Conservation (phyloP, 2,888 invertebrate species). For the Siphlonurus alternatus region DNA sequence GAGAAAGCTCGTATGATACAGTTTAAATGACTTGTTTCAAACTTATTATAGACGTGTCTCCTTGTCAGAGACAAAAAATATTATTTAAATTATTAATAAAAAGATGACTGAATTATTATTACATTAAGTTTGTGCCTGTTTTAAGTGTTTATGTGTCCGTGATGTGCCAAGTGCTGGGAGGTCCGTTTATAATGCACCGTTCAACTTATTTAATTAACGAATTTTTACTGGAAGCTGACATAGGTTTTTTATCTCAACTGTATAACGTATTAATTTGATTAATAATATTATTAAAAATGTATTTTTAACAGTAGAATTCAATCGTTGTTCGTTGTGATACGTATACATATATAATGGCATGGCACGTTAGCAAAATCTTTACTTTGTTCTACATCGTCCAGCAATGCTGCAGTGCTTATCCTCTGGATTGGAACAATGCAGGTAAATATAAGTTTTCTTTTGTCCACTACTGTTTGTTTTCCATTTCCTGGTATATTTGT, state of each 20-base stretch:
- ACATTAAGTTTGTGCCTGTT: background rate
- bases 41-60: background rate
- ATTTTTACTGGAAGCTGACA: background rate
- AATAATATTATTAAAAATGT: too few species aligned
- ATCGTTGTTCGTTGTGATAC: background rate
- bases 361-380: background rate
- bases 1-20: background rate
- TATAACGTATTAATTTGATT: background rate
- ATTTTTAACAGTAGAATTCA: background rate
- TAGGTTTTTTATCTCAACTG: background rate
- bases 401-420: background rate
- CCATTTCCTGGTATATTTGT: too few species aligned
- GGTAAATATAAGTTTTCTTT: too few species aligned
- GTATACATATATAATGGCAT: background rate
- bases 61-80: background rate
- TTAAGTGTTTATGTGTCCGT: background rate
- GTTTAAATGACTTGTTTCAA: background rate
- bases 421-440: background rate
- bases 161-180: background rate
- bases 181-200: too few species aligned
- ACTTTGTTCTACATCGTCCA: background rate
- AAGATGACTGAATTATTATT: background rate
- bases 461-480: too few species aligned
- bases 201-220: background rate
- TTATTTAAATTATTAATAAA: background rate